Evolutionary conservation across 2,113 vertebrate species (phyloP).

Genomic region (Lipotes vexillifer): DNA sequence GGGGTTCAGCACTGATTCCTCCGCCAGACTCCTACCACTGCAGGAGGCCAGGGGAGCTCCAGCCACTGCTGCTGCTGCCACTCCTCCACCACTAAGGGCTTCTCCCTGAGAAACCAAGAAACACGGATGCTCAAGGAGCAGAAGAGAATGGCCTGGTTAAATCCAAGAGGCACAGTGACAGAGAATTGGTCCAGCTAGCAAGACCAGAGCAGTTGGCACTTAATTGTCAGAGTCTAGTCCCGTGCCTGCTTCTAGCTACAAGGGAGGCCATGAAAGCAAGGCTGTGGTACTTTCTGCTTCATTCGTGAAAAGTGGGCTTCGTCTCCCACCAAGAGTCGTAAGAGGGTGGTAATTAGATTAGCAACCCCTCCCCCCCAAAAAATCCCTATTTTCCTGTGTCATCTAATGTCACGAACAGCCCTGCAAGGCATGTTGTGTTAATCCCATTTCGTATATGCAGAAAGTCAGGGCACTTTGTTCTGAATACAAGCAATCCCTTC

Average conservation of each 20-base stretch:
- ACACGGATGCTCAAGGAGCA: accelerated
- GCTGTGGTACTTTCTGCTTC: not conserved
- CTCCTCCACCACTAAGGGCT: not conserved
- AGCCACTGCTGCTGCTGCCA: not conserved
- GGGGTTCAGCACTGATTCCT: not conserved
- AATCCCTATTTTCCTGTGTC: not conserved
- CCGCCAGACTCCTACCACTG: not conserved
- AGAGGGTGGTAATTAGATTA: not conserved
- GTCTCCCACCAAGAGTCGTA: not conserved
- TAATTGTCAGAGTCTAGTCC: not conserved
- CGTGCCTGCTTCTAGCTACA: not conserved
- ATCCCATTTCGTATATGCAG: not conserved
- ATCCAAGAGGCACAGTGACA: not conserved
- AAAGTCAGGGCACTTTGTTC: not conserved
- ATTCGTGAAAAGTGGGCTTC: not conserved
- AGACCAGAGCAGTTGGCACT: not conserved
- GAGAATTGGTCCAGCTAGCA: not conserved
- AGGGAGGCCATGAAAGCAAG: not conserved
- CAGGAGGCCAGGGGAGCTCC: not conserved
- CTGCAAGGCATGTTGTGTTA: not conserved
- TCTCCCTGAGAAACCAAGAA: not conserved
- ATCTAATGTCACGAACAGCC: not conserved
- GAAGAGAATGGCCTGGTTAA: not conserved
- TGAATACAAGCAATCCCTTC: not conserved
- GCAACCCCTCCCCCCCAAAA: not conserved